Percentiles rank a stretch among this genome's conserved stretches.
These are phyloP conservation scores for Drosophila tanythrix DNA, from an alignment of 2,888 invertebrate species.

Conservation along the genomic window DNA sequence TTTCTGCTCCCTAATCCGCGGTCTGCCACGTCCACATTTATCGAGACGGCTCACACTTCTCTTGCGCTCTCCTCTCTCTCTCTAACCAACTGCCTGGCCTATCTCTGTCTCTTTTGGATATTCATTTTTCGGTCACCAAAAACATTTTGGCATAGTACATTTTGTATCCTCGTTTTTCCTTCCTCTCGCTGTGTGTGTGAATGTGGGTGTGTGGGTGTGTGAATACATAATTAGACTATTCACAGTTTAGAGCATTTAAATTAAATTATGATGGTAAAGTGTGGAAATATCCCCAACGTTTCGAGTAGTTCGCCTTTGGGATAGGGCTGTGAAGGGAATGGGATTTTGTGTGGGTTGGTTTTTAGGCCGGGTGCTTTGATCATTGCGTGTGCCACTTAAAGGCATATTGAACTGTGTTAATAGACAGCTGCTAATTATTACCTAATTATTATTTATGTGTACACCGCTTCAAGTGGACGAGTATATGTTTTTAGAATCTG, in stretches of 20 bases:
- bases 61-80: background rate
- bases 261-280: slow-evolving; percentile 73
- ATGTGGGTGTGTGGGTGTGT: slow-evolving; percentile 20
- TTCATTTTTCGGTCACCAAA: slow-evolving; percentile 52
- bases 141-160: slow-evolving; percentile 55
- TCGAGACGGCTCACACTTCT: slow-evolving; percentile 45
- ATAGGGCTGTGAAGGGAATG: background rate
- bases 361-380: slow-evolving; percentile 13
- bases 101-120: slow-evolving; percentile 24
- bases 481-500: background rate
- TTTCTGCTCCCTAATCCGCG: slow-evolving; percentile 53
- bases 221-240: slow-evolving; percentile 78
- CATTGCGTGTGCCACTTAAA: slow-evolving; percentile 56
- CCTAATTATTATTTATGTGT: slow-evolving; percentile 75
- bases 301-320: slow-evolving; percentile 5
- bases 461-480: slow-evolving; percentile 2
- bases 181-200: slow-evolving; percentile 7
- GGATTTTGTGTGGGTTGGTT: background rate
- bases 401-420: slow-evolving; percentile 72
- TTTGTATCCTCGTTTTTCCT: slow-evolving; percentile 20
- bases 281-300: slow-evolving; percentile 37
- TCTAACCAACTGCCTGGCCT: background rate
- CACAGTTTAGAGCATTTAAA: slow-evolving; percentile 79
- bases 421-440: slow-evolving; percentile 76
- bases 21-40: slow-evolving; percentile 59